These are phyloP conservation scores for Amphipoea lucens DNA, from an alignment of 2,888 invertebrate species.

Conservation along the genomic window DNA sequence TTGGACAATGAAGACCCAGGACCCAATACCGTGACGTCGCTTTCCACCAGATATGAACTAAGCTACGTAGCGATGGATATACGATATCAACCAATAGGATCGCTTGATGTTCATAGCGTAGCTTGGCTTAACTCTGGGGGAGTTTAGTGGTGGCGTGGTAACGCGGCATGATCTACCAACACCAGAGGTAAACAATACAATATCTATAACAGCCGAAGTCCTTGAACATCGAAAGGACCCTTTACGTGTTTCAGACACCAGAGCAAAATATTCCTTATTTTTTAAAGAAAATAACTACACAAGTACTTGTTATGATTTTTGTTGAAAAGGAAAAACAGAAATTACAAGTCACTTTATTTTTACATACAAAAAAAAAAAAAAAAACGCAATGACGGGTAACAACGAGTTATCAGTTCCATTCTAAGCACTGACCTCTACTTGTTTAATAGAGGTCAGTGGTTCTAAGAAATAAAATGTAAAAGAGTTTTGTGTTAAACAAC, in stretches of 20 bases:
- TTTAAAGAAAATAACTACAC: no score
- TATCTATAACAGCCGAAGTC: not conserved
- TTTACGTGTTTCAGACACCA: not conserved
- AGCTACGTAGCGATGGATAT: not conserved
- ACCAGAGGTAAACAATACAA: not conserved
- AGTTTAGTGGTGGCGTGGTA: not conserved
- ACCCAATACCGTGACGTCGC: not conserved
- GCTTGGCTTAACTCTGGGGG: not conserved
- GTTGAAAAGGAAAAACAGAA: no score
- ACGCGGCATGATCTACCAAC: not conserved
- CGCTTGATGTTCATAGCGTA: not conserved
- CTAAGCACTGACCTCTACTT: not conserved
- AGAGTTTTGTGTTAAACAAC: not conserved
- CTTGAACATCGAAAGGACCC: not conserved
- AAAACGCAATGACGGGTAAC: no score
- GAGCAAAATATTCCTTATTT: not conserved
- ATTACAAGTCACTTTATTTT: not conserved
- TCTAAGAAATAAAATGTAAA: not conserved
- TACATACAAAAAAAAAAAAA: not conserved
- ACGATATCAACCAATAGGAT: not conserved
- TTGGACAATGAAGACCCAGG: not conserved
- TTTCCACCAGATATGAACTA: not conserved
- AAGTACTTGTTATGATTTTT: no score
- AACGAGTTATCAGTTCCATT: not conserved
- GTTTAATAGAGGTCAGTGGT: no score